Evolutionary conservation across 2,888 invertebrate species (phyloP).

Genomic region (Adelognathus sp.): DNA sequence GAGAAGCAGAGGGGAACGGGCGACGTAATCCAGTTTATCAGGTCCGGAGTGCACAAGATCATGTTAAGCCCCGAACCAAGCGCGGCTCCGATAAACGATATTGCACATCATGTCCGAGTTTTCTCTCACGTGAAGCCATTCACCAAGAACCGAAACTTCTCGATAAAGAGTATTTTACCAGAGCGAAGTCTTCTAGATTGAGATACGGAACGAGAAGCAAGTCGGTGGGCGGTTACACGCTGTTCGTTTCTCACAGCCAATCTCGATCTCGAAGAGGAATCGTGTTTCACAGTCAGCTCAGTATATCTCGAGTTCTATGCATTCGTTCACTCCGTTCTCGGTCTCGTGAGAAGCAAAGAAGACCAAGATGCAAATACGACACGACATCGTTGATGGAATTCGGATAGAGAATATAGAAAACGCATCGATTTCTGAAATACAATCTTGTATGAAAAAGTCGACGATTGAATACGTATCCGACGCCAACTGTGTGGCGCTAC

Average conservation of each 20-base stretch:
- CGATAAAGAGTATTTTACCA: slow-evolving; percentile 4
- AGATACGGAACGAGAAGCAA: neutral
- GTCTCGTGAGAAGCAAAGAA: neutral
- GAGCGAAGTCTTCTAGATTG: neutral
- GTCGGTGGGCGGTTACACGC: neutral
- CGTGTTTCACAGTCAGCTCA: slow-evolving; percentile 2
- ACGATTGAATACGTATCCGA: slow-evolving; percentile 35
- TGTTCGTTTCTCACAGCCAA: neutral
- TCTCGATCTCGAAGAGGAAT: slow-evolving; percentile 28
- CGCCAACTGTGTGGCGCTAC: neutral
- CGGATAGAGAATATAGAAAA: neutral
- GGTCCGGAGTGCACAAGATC: slow-evolving; percentile 74
- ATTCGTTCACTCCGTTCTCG: neutral
- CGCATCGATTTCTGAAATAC: slow-evolving; percentile 7
- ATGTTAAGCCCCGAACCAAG: slow-evolving; percentile 70
- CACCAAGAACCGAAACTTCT: neutral
- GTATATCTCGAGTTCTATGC: neutral
- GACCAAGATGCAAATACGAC: slow-evolving; percentile 23
- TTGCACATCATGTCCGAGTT: slow-evolving; percentile 65
- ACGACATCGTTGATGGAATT: neutral
- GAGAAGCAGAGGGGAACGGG: slow-evolving; percentile 21
- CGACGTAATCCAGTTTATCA: slow-evolving; percentile 74
- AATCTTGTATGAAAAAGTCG: neutral
- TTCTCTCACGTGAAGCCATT: slow-evolving; percentile 9
- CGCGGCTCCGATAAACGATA: slow-evolving; percentile 72